A percentile compares a stretch with the other conserved stretches of the same genome.
phyloP scores from a whole-genome alignment of 2,888 invertebrate genomes.

The Lasioglossum malachurum region DNA sequence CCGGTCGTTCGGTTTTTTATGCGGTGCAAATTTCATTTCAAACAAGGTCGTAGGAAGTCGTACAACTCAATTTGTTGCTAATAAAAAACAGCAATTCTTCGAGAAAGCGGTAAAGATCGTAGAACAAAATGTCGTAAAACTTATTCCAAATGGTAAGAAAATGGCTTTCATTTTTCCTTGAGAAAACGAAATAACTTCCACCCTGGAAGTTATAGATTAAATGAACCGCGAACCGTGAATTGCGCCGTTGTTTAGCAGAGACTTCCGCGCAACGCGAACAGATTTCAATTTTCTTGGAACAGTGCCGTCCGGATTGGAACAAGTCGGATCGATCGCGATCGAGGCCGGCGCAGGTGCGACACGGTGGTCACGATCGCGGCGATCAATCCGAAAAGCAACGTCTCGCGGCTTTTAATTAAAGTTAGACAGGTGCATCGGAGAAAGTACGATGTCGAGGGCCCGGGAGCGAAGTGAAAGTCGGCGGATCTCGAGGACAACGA shows the following conservation, averaged over 20 bases:
- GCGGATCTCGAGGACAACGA: not conserved
- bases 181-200: too few species aligned
- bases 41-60: too few species aligned
- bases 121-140: too few species aligned
- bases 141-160: too few species aligned
- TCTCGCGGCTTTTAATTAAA: conserved; percentile 48
- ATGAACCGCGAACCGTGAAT: too few species aligned
- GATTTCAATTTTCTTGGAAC: not conserved
- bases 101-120: too few species aligned
- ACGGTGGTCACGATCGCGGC: conserved; percentile 34
- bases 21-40: too few species aligned
- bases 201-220: too few species aligned
- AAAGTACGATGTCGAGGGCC: conserved; percentile 37
- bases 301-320: not conserved
- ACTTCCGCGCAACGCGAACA: not conserved
- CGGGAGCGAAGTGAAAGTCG: conserved; percentile 49
- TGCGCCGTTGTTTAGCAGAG: not conserved
- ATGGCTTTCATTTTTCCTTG: too few species aligned
- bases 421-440: conserved; percentile 57
- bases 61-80: too few species aligned
- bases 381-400: conserved; percentile 39
- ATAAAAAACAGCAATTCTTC: too few species aligned
- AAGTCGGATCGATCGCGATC: not conserved
- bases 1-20: too few species aligned
- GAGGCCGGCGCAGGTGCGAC: conserved; percentile 30